Evolutionary conservation across 2,797 vertebrate genomes (phyloP), one percentile per base, ranked within the genome.

Genomic region (Pipistrellus kuhlii): DNA sequence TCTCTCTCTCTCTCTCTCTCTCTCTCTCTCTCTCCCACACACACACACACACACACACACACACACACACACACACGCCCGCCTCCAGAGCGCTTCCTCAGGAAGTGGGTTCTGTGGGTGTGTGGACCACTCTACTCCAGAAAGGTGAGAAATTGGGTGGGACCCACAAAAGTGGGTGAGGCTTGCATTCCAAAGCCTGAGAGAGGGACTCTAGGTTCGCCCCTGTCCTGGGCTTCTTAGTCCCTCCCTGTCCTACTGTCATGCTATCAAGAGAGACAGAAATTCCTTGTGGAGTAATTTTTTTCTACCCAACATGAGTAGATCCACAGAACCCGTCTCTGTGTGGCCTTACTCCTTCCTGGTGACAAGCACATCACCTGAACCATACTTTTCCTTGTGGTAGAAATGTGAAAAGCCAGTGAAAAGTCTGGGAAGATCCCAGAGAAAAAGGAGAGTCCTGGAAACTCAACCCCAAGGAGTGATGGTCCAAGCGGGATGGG

Each of bases 91-190:
- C 18, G 0, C 68, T 38, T 66, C 76, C 86, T 18, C 14, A 84
- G 94, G 94, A 88, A 93, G 91, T 86, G 93, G 91, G 68, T 73
- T 84, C 71, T 44, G 38, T 1, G 27, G 68, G 17, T 18, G 9
- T 78, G 55, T 48, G 75, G 78, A 62, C 48, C 14, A 38, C 48
- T 35, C 3, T 1, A 2, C 27, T 23, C 62, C 35, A 3, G 72
- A 30, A 21, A 55, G 59, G 21, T 5, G 44, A 51, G 27, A 17
- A 13, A 35, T 1, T 9, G 62, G 11, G 78, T 1, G 46, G 11
- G 10, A 73, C 78, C 44, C 15, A 1, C 38, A 27, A 13, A 14
- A 18, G 10, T 1, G 32, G 46, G 53, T 6, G 38, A 62, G 57
- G n/a, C 17, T 0, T 17, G 18, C 8, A 18, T 5, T 6, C 0